Conservation (phyloP, 1,140 invertebrate species). For the Neodiprion virginianus region DNA sequence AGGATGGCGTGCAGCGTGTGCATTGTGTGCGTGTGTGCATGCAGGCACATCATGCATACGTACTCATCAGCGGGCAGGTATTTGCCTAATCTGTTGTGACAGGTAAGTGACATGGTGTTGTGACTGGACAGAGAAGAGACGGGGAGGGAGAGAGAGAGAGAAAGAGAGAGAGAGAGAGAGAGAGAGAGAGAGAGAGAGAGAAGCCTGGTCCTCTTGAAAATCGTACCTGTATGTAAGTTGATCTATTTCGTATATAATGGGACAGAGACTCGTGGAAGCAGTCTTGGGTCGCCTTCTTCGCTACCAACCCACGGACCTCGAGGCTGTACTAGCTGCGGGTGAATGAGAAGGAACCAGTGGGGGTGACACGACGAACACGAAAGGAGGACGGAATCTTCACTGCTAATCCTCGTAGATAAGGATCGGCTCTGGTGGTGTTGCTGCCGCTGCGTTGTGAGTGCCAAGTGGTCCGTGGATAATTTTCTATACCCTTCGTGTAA, state of each 20-base stretch:
- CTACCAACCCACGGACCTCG: background rate
- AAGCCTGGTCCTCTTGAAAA: background rate
- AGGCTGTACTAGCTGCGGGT: conserved; percentile 18
- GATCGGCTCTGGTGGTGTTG: conserved; percentile 22
- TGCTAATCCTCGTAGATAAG: conserved; percentile 27
- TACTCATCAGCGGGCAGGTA: conserved; percentile 13
- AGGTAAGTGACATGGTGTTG: conserved; percentile 47
- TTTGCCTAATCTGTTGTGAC: conserved; percentile 48
- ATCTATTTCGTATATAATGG: conserved; percentile 44
- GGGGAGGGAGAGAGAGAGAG: background rate
- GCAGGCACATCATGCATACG: background rate
- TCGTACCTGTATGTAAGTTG: conserved; percentile 33
- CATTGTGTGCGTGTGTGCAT: no score
- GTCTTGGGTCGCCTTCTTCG: conserved; percentile 1
- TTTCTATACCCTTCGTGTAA: conserved; percentile 25
- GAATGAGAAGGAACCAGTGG: no score
- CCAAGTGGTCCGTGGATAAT: conserved; percentile 37
- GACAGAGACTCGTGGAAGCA: conserved; percentile 15
- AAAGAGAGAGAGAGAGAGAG: background rate
- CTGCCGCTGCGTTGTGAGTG: conserved; percentile 30
- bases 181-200: background rate
- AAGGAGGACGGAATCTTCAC: conserved; percentile 6
- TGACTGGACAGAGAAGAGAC: conserved; percentile 30
- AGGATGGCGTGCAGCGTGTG: background rate
- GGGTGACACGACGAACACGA: no score